Base-by-base conservation (phyloP, 2,113 vertebrate species). In the Agelaius phoeniceus region DNA sequence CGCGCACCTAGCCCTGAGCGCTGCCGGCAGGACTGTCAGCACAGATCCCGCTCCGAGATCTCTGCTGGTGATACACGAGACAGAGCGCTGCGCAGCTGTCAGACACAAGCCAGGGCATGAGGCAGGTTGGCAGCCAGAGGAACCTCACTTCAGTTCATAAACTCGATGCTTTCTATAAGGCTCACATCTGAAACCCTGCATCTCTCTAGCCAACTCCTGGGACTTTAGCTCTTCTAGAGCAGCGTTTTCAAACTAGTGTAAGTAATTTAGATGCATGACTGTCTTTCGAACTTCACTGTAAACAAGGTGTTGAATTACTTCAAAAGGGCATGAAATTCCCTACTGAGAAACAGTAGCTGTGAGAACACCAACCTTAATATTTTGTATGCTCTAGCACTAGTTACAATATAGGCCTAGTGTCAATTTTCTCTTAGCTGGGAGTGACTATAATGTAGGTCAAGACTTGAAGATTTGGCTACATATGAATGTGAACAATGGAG, bases 31-130 rank as follows among this genome's bases (percentile, higher is more conserved):
- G 49, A 75, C 85, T 96, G 79, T 94, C 91, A 76, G 90, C 14
- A 9, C 85, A 84, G 69, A 80, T 86, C 84, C 83, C 0, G 2
- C 63, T 83, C 41, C 77, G 10, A 67, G 88, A 90, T 97, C 94
- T 80, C 61, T 73, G 66, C 13, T 2, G 15, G 33, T 94, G 93
- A 97, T 80, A 97, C 89, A 79, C 4, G 4, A 95, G 95, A 93
- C 92, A 67, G 91, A 95, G 68, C 1, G 0, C 57, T 49, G 76
- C 41, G 77, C 22, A 14, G n/a, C 89, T 97, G 95, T 97, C 96
- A 98, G 96, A 72, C 72, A 89, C 98, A 96, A 96, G 98, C 96
- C 23, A 8, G 66, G 93, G 88, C 98, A 96, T 97, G 98, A 15
- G 44, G 58, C 41, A 84, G 66, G 78, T 74, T 96, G 96, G 96